Conservation (phyloP, 2,888 invertebrate species). For the Petrolisthes cinctipes region DNA sequence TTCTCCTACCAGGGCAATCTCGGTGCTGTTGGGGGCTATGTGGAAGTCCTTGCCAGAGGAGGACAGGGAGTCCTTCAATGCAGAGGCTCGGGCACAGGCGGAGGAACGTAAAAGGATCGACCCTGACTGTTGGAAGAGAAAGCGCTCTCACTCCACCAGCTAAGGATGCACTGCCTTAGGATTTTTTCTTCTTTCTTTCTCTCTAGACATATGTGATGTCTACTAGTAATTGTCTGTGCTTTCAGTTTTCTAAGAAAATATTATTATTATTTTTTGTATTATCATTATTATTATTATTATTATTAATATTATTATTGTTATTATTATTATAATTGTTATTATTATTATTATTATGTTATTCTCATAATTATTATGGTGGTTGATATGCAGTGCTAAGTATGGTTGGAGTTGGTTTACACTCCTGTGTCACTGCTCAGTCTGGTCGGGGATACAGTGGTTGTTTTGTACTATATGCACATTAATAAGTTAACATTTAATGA, state of each 20-base stretch:
- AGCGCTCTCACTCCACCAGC: constrained; percentile 69
- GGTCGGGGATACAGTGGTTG: too few species aligned
- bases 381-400: too few species aligned
- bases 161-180: constrained; percentile 43
- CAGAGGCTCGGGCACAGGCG: constrained; percentile 71
- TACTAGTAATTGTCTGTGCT: not conserved
- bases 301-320: not conserved
- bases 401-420: too few species aligned
- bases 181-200: not conserved
- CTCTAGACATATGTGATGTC: too few species aligned
- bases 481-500: too few species aligned
- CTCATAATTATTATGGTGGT: too few species aligned
- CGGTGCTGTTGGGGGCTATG: constrained; percentile 72
- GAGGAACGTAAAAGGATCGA: constrained; percentile 71
- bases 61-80: constrained; percentile 70
- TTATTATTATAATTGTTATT: too few species aligned
- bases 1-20: constrained; percentile 70
- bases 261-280: constrained; percentile 5
- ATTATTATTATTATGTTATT: too few species aligned
- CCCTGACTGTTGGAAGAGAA: constrained; percentile 74
- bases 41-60: constrained; percentile 71
- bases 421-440: too few species aligned
- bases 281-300: not conserved
- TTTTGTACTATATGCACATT: too few species aligned
- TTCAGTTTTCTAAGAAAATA: not conserved